These are phyloP conservation scores for Pseudolaguvia tuberculata DNA, from an alignment of 2,113 vertebrate species.

Conservation along the genomic window DNA sequence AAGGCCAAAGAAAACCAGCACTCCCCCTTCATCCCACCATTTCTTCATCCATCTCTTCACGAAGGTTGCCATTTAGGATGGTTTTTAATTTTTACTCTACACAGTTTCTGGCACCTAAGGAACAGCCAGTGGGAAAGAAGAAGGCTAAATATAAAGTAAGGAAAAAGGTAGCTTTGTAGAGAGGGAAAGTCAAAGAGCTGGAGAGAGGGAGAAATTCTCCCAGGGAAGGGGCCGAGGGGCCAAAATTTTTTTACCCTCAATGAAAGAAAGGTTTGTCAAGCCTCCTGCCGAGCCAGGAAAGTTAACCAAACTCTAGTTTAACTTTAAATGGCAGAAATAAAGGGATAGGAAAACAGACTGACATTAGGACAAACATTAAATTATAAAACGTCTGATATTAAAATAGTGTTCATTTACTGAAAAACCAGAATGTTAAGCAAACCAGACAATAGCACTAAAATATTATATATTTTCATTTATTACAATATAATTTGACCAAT, in stretches of 20 bases:
- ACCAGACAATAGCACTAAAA: background rate
- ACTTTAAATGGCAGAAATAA: constrained; percentile 44
- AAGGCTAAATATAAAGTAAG: constrained; percentile 71
- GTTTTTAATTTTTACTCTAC: constrained; percentile 49
- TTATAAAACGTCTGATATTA: background rate
- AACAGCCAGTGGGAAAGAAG: constrained; percentile 52
- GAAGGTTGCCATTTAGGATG: constrained; percentile 58
- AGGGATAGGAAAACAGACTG: constrained; percentile 21
- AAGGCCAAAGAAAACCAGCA: constrained; percentile 54
- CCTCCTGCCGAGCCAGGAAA: constrained; percentile 70
- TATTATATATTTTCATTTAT: background rate
- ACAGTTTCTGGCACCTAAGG: constrained; percentile 50
- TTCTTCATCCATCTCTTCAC: constrained; percentile 42
- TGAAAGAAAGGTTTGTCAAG: constrained; percentile 76
- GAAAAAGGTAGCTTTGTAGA: constrained; percentile 72
- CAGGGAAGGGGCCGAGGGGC: constrained; percentile 60
- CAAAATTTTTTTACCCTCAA: constrained; percentile 58
- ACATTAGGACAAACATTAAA: constrained; percentile 41
- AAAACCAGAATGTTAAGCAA: background rate
- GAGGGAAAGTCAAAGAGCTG: constrained; percentile 45
- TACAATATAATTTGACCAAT: background rate
- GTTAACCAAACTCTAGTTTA: constrained; percentile 67
- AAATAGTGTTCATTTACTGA: background rate
- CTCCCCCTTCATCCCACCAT: constrained; percentile 52
- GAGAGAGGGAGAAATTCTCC: constrained; percentile 49